Evolutionary conservation across 1,140 invertebrate species (phyloP).

Genomic region (Chionoecetes opilio): DNA sequence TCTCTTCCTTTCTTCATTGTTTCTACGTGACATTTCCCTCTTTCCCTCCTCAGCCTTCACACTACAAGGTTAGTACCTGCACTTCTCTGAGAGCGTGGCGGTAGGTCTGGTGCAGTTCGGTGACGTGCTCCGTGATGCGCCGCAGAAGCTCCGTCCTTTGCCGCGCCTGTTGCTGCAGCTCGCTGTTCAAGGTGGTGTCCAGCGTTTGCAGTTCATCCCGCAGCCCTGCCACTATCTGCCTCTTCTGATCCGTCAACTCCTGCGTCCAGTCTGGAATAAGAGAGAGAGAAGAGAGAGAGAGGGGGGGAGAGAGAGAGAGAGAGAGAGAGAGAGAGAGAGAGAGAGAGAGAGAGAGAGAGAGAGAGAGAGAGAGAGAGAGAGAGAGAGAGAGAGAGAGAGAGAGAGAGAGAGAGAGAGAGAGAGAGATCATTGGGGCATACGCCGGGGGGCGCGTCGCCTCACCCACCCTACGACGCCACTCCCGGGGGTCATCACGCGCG

Average conservation of each 20-base stretch:
- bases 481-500: too few species aligned
- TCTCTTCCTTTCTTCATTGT: neutral
- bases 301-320: neutral
- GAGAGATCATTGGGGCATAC: too few species aligned
- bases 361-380: neutral
- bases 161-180: slow-evolving; percentile 58
- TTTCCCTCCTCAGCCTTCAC: neutral
- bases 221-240: slow-evolving; percentile 48
- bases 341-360: neutral
- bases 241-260: slow-evolving; percentile 63
- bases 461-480: too few species aligned
- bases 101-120: slow-evolving; percentile 73
- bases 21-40: neutral
- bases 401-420: neutral
- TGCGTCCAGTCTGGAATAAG: slow-evolving; percentile 64
- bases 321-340: neutral
- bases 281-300: neutral
- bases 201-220: slow-evolving; percentile 54
- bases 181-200: slow-evolving; percentile 47
- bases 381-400: neutral
- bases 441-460: too few species aligned
- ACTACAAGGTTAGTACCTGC: too few species aligned
- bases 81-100: slow-evolving; percentile 58
- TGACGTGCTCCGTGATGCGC: slow-evolving; percentile 75
- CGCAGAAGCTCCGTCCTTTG: slow-evolving; percentile 65